A percentile compares a stretch with the other conserved stretches of the same genome.
phyloP scores from a whole-genome alignment of 2,113 vertebrate species.

The Sardina pilchardus region DNA sequence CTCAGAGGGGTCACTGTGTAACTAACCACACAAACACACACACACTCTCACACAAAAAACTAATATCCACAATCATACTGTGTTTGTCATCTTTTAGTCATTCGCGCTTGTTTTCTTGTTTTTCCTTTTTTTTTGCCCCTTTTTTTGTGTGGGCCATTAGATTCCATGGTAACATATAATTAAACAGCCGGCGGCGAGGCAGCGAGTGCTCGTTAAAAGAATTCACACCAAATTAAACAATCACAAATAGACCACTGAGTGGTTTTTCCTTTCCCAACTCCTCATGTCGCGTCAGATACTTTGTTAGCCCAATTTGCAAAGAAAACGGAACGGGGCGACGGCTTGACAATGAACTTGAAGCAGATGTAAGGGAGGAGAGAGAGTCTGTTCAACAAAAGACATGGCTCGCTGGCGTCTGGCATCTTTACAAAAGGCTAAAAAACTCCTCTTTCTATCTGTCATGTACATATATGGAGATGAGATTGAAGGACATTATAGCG shows the following conservation, averaged over 20 bases:
- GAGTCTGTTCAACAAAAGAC: neutral
- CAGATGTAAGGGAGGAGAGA: no score
- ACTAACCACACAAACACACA: no score
- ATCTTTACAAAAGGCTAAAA: no score
- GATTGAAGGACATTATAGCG: no score
- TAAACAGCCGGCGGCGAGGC: neutral
- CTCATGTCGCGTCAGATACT: neutral
- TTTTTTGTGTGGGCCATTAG: neutral
- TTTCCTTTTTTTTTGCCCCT: neutral
- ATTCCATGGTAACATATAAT: constrained; percentile 12
- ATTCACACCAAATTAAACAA: constrained; percentile 2
- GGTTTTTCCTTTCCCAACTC: neutral
- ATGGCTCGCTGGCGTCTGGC: no score
- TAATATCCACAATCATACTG: neutral
- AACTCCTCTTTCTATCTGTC: no score
- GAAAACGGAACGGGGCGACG: no score
- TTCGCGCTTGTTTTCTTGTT: neutral
- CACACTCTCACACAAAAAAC: neutral
- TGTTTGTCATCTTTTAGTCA: neutral
- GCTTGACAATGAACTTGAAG: neutral
- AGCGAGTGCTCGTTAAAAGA: neutral
- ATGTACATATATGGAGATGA: no score
- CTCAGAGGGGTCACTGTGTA: neutral
- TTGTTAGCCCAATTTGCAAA: neutral
- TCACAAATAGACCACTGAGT: neutral